Base-by-base conservation (phyloP, 92 coral and sea anemone genomes). In the Porites lobata region DNA sequence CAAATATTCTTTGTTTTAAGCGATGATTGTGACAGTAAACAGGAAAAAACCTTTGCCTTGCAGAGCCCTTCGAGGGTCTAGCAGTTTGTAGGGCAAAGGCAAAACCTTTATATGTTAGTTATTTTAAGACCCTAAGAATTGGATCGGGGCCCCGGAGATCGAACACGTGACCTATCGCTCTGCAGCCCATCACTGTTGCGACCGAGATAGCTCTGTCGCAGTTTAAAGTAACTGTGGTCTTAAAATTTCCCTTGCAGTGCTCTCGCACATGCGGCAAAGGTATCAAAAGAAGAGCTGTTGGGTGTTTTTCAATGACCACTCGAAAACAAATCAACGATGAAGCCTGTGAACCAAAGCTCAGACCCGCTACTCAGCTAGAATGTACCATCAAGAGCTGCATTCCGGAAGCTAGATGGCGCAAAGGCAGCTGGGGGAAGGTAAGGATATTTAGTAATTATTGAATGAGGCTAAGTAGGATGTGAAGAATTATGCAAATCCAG, bases 201-300 rank as follows among this genome's bases (percentile, higher is more conserved):
- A 56, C 11, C 61, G 3, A 10, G 12, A 56, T 56, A 8, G 13
- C 15, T 4, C 61, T 7, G 11, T 9, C 15, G 61, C 3, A 17
- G 47, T 38, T 38, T 0, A 9, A 81, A 56, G 1, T 20, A 3
- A 59, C 9, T 17, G 7, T 15, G 4, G 57, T 2, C 29, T 19
- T 29, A n/a, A 19, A 57, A 9, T 1, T 58, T 52, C 7, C 43
- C 17, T 77, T 77, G 26, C 90, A 98, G 99, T 98, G 99, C 75
- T 98, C 99, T 69, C 89, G 82, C 29, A 92, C 95, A n/a, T 98
- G 99, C 84, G 98, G 96, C 1, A 76, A 78, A 26, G 99, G 98
- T n/a, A 87, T 88, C 50, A 83, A 83, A 62, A 69, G 77, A 43
- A 76, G 99, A 62, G 94, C 90, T 64, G 95, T 97, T 0, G 91